phyloP scores from a whole-genome alignment of 2,113 vertebrate species.

The Rhodinocichla rosea region DNA sequence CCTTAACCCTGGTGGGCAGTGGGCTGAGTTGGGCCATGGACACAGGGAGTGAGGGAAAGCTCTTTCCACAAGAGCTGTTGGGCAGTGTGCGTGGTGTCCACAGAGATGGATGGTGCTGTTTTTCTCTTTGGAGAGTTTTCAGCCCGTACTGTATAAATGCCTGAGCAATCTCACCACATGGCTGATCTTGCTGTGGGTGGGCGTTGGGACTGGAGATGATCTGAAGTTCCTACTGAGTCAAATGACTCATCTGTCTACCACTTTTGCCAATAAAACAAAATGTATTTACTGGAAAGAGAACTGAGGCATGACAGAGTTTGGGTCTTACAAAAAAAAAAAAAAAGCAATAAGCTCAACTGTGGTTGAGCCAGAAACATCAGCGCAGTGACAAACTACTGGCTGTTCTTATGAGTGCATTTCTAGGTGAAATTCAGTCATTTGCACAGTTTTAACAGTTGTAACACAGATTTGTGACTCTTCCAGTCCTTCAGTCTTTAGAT shows the following conservation, averaged over 20 bases:
- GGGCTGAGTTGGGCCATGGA: background rate
- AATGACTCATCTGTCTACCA: background rate
- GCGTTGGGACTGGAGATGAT: background rate
- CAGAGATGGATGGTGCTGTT: background rate
- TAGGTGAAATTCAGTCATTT: background rate
- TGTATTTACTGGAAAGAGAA: background rate
- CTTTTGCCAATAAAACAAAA: background rate
- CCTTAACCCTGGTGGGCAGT: background rate
- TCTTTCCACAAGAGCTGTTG: accelerated
- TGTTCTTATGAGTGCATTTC: accelerated
- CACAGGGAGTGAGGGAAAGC: too few relatives aligned
- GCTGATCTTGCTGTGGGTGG: background rate
- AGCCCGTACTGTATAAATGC: background rate
- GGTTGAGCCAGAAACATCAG: background rate
- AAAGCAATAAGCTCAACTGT: background rate
- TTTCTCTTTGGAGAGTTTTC: background rate
- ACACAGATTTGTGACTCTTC: background rate
- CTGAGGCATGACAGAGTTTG: background rate
- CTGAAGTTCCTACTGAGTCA: background rate
- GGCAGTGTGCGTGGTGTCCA: background rate
- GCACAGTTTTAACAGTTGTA: background rate
- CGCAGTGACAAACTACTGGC: background rate
- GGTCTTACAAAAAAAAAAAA: background rate
- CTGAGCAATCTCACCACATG: background rate
- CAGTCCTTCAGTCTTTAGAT: background rate